Evolutionary conservation across 2,797 vertebrate species (phyloP), one percentile per base, ranked within the genome.

Genomic region (Tympanoctomys barrerae): DNA sequence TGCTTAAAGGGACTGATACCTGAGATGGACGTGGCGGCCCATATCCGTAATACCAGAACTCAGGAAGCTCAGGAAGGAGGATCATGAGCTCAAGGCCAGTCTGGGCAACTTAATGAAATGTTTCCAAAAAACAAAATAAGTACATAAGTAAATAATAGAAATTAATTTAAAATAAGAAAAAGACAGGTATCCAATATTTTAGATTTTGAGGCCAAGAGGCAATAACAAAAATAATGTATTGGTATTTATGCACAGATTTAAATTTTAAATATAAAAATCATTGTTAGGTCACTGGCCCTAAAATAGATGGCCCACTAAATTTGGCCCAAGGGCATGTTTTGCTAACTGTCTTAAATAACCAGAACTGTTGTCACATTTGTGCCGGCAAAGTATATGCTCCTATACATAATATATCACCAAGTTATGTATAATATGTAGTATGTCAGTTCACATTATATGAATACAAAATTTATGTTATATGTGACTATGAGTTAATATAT

Each of bases 321-420:
- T 59, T 78, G 68, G 39, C 78, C 73, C 62, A 11, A 70, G 28
- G 24, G 71, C 64, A 28, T 28, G 39, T 84, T 87, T 81, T 93
- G 59, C 26, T 52, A 90, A 75, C 2, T 75, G 62, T 52, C 52
- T 84, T 91, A 87, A 94, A 82, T 31, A 33, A 86, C 85, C 62
- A 94, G 36, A 87, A 61, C 70, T 75, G 61, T 59, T 77, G 31
- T 57, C 84, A 59, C 70, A 70, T 91, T 92, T 94, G 70, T 97
- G 24, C 16, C 91, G 33, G 66, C 68, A 95, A 90, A 61, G 16
- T 33, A 57, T 70, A 68, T 3, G 36, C 22, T 88, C n/a, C 28
- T 81, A 8, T 82, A 28, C 75, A n/a, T 46, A 39, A 80, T 89
- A 57, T 49, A 81, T 81, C 59, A 88, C 62, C 73, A 81, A 92